Evolutionary conservation across 2,113 vertebrate genomes (phyloP).

Genomic region (Platichthys stellatus): DNA sequence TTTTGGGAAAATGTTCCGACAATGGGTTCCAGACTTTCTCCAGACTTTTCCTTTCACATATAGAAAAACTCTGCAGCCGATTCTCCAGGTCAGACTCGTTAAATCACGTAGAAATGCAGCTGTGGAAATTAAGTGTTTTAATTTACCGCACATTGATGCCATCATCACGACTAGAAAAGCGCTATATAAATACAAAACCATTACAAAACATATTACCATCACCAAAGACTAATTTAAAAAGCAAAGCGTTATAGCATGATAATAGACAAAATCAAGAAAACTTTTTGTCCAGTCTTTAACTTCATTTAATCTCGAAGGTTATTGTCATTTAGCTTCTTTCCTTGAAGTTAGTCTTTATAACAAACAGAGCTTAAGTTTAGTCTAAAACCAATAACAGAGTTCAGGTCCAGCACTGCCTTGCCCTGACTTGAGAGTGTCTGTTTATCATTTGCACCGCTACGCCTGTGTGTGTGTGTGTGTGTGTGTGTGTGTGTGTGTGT

Average conservation of each 20-base stretch:
- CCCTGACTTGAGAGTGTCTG: constrained; percentile 39
- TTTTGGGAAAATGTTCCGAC: too few species aligned
- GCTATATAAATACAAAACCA: too few species aligned
- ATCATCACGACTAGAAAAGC: too few species aligned
- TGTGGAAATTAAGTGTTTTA: too few species aligned
- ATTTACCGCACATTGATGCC: too few species aligned
- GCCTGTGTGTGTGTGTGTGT: constrained; percentile 10
- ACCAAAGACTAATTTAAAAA: background rate
- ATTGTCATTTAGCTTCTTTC: background rate
- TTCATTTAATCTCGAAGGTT: constrained; percentile 40
- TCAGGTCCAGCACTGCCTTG: constrained; percentile 23
- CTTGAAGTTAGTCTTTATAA: constrained; percentile 56
- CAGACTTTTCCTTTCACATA: too few species aligned
- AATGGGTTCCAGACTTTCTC: too few species aligned
- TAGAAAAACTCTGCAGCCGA: too few species aligned
- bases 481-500: background rate
- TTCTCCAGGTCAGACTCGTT: too few species aligned
- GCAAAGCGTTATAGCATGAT: background rate
- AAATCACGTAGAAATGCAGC: too few species aligned
- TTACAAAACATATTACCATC: too few species aligned
- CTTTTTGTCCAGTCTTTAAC: constrained; percentile 15
- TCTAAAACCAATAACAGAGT: constrained; percentile 13
- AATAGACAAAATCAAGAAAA: background rate
- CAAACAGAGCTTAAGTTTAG: constrained; percentile 39
- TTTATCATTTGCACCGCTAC: constrained; percentile 25